These are phyloP conservation scores for Epizoanthus illoricatus DNA, from an alignment of 92 coral and sea anemone genomes.

Conservation along the genomic window DNA sequence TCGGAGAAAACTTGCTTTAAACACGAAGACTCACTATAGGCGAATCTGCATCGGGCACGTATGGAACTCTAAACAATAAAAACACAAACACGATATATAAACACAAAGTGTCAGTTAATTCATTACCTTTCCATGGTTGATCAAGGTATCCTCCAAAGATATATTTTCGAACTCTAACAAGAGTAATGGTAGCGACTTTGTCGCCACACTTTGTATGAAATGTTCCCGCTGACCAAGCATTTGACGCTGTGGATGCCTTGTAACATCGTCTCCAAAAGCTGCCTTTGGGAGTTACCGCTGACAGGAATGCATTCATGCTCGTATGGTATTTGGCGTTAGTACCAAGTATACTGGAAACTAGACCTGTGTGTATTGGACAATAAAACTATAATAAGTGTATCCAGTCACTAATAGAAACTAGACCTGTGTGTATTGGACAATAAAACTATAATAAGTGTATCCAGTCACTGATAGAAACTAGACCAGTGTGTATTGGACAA, in stretches of 20 bases:
- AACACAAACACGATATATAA: too few species aligned
- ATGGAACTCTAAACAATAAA: too few species aligned
- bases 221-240: neutral
- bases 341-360: constrained; percentile 32
- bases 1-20: too few species aligned
- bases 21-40: too few species aligned
- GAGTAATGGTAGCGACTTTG: constrained; percentile 19
- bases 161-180: constrained; percentile 16
- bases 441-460: too few species aligned
- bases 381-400: too few species aligned
- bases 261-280: constrained; percentile 23
- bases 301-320: constrained; percentile 16
- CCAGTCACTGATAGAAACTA: too few species aligned
- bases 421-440: too few species aligned
- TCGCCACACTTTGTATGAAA: neutral
- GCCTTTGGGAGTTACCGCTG: neutral
- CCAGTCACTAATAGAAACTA: too few species aligned
- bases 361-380: neutral
- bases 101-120: too few species aligned
- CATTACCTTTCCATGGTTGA: constrained; percentile 1
- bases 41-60: too few species aligned
- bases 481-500: too few species aligned
- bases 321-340: constrained; percentile 10
- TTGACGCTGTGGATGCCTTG: neutral
- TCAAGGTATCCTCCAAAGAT: constrained; percentile 32